Base-by-base conservation (phyloP, 2,113 vertebrate species). In the Bolborhynchus lineola region DNA sequence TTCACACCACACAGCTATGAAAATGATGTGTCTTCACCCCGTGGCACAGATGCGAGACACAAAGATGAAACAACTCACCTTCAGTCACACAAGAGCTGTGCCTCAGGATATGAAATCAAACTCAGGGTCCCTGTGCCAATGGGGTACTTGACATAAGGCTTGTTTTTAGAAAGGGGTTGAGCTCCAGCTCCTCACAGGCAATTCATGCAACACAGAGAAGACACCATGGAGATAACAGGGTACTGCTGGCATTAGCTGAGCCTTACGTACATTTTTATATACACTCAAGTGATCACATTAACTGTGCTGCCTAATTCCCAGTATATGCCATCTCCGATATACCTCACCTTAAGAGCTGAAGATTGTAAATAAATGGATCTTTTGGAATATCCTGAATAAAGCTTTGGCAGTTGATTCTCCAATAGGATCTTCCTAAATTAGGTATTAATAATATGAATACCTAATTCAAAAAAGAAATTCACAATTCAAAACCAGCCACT, bases 11-110 rank as follows among this genome's bases (percentile, higher is more conserved):
- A 39, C 6, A 78, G 57, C n/a, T 85, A 26, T 60, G 46, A 75
- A 70, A 23, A 29, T 2, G 17, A 75, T 49, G 20, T 37, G 24
- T 41, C 63, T 80, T 55, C n/a, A 72, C 9, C 35, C 47, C 7
- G 0, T 3, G 31, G 13, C 47, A 39, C 65, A 85, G 53, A 33
- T 3, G 7, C 5, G 50, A 85, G 75, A 60, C 70, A 85, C 65
- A 29, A n/a, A 47, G 60, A 44, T 31, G 17, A 29, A 23, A 13
- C 0, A 0, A 70, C 35, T 65, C 2, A 0, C n/a, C 81, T 10
- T 24, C 42, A 60, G 55, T 16, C 53, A 35, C 55, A 14, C 1
- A 0, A 42, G 60, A n/a, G 35, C 0, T 71, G 41, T 35, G 46
- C 53, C 3, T 5, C n/a, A 65, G 35, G 68, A 44, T 53, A 80